Evolutionary conservation across 1,140 invertebrate species (phyloP), one percentile per base, ranked within the genome.

Genomic region (Panagrolaimus sp.): DNA sequence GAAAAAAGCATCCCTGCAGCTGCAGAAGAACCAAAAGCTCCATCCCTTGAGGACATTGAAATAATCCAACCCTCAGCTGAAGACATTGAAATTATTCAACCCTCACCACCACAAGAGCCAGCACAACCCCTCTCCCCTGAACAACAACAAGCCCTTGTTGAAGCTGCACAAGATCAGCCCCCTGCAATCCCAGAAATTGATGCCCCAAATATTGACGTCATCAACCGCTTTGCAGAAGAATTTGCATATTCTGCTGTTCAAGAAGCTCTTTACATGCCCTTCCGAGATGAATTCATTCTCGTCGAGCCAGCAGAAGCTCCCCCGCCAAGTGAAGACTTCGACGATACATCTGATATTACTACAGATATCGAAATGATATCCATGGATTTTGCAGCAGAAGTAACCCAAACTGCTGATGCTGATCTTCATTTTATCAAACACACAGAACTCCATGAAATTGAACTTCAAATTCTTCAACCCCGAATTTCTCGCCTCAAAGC

Each of bases 341-440:
- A 57, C 11, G 51, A 57, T 27, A 57, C 51, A 0, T 25, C 20
- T 16, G 51, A 57, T 23, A 57, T 57, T 5, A 57, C 51, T 2
- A 57, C 51, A 25, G 51, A 57, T 20, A 57, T 57, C 51, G 51
- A 57, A 25, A 20, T 57, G 1, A 57, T 57, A 25, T 57, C 51
- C 20, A 20, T 57, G 8, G 51, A 57, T 25, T 20, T 25, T 25
- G 20, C 20, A 16, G 27, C 27, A 5, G 51, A 20, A 20, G 9
- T 57, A 5, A 27, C 20, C 1, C 51, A 57, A 57, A 57, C 51
- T 3, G 27, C 51, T 0, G 51, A 57, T 57, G 51, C 27, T 4
- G 51, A 57, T 57, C n/a, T 57, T 1, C 11, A 11, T 20, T 57
- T 57, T 27, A 9, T 25, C 4, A 57, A 57, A 23, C 20, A 20